Base-by-base conservation (phyloP, 2,113 vertebrate genomes). In the Mesembrinibis cayennensis region DNA sequence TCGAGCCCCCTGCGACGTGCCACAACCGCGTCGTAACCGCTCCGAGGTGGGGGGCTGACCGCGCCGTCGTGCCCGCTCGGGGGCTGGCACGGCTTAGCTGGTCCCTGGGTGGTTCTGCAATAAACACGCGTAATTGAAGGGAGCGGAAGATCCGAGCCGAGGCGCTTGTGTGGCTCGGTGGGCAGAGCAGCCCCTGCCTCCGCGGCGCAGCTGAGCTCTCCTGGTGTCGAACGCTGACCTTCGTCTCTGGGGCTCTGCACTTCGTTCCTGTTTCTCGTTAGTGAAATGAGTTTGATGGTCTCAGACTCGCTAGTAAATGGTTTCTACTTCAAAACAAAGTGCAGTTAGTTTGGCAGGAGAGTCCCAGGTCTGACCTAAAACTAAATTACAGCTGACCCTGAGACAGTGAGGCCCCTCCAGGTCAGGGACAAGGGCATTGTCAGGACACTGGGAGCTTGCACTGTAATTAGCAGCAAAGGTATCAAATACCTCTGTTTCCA, bases 341-440 rank as follows among this genome's bases (percentile, higher is more conserved):
- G 96, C 91, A 67, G 95, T 90, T 94, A 56, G 88, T 95, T 96
- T 94, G 93, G 89, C 90, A 95, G 94, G 91, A 90, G 95, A 95
- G 88, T 97, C 81, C 96, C 90, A 80, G 78, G 73, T 95, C 95
- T 97, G 97, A 97, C 97, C 96, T 96, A 91, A 95, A 97, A 94
- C 96, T 95, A 96, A 97, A 97, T 97, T 97, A 95, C 89, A 94
- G 82, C 97, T 97, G 97, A 97, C 97, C 95, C 95, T 96, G 94
- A 96, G 96, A 90, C 82, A 91, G 87, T 27, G 94, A 96, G 96
- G 96, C 94, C 97, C 97, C 95, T 94, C 73, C 90, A 82, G 97
- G 96, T 97, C 97, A 97, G 97, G 93, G 94, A 95, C 97, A 97
- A 97, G 96, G 97, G 96, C 96, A 93, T 95, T 96, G 93, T 96